Conservation (phyloP, 2,888 invertebrate genomes). For the Cerastis leucographa region DNA sequence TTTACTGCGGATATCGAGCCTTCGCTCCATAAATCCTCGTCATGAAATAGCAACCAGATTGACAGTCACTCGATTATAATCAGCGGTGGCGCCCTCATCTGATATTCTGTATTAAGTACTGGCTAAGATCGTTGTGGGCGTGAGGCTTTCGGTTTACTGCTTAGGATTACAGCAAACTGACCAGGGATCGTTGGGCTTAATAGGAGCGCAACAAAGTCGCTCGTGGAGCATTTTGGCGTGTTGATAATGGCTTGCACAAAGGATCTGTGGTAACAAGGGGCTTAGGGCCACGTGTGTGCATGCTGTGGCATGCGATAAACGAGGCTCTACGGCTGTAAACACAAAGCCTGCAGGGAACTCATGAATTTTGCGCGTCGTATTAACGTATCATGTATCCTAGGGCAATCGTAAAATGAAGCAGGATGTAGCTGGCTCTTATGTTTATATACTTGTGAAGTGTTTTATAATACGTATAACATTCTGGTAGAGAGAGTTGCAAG, state of each 20-base stretch:
- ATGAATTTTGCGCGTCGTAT: slow-evolving; percentile 31
- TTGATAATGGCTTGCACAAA: slow-evolving; percentile 50
- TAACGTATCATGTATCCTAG: slow-evolving; percentile 12
- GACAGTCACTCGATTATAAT: slow-evolving; percentile 80
- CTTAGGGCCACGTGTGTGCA: slow-evolving; percentile 23
- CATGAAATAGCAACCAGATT: slow-evolving; percentile 76
- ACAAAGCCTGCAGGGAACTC: slow-evolving; percentile 36
- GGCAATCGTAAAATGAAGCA: slow-evolving; percentile 17
- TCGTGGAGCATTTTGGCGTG: slow-evolving; percentile 28
- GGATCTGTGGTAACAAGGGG: slow-evolving; percentile 33
- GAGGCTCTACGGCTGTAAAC: slow-evolving; percentile 18
- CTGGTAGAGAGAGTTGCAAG: background rate
- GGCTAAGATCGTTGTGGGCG: slow-evolving; percentile 45
- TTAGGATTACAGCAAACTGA: slow-evolving; percentile 26
- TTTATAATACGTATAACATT: background rate
- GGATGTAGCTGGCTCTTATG: background rate
- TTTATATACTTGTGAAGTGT: background rate
- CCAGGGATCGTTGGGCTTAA: slow-evolving; percentile 22
- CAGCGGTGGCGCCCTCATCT: slow-evolving; percentile 61
- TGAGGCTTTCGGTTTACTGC: slow-evolving; percentile 25
- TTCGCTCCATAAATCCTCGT: slow-evolving; percentile 80
- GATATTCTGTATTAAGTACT: slow-evolving; percentile 66
- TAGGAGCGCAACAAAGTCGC: slow-evolving; percentile 23
- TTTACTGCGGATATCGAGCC: slow-evolving; percentile 77
- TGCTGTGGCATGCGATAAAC: slow-evolving; percentile 33